Base-by-base conservation (phyloP, 1,140 invertebrate species). In the Adelges cooleyi region DNA sequence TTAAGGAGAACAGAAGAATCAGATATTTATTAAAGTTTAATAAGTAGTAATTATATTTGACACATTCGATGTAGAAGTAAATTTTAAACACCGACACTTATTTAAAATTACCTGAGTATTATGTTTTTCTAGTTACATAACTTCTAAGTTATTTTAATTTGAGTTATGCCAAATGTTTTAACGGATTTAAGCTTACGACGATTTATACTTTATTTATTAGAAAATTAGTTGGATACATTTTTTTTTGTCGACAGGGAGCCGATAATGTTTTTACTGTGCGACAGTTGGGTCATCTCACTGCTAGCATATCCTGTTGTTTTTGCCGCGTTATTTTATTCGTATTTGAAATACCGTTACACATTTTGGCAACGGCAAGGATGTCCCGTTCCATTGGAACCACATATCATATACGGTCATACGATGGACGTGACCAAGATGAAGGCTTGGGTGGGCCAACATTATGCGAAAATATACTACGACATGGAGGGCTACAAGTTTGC, bases 281-380 rank as follows among this genome's bases (percentile, higher is more conserved):
- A 18, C 3, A 18, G 4, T 44, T 44, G 5, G 9, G 15, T 13
- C 13, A 18, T 59, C 4, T 25, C 15, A 13, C n/a, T 44, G n/a
- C 8, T 59, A 6, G 8, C 53, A 2, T 59, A 44, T 27, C 15
- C 23, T 11, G 15, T 52, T 18, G 11, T 44, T 18, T 42, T 56
- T 8, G 13, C 18, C 2, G n/a, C 54, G 17, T 65, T 22, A n/a
- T 40, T 67, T 5, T 11, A 20, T 38, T 52, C 23, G 0, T 62
- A 62, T 27, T 42, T 62, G 25, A 65, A 52, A 62, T 59, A 67
- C 42, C 40, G 48, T 13, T 67, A 62, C 27, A 25, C 52, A 0
- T 62, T 59, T 44, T 62, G 66, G 66, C 18, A 50, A 51, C 53
- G 48, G 18, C 65, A 51, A 40, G 65, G 65, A 50, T 49, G 46